These are phyloP conservation scores for Sebastiscus albofasciatus DNA, from an alignment of 2,797 vertebrate species.

Conservation along the genomic window DNA sequence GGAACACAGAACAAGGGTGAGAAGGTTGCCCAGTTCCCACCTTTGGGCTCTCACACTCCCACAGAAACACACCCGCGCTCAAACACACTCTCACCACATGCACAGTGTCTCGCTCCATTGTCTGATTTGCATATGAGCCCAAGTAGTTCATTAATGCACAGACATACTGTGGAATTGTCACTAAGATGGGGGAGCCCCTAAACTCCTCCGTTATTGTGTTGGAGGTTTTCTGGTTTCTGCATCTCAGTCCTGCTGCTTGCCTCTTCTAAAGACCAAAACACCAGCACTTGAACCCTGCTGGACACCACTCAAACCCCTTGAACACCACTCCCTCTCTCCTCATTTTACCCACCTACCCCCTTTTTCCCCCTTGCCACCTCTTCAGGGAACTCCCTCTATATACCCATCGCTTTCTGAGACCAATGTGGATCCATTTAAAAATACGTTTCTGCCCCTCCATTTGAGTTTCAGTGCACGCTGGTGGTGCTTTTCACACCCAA, in stretches of 20 bases:
- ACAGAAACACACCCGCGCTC: conserved; percentile 56
- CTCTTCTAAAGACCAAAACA: conserved; percentile 63
- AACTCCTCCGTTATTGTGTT: conserved; percentile 49
- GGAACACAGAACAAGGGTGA: conserved; percentile 79
- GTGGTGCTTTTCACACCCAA: not conserved
- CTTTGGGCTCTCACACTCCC: conserved; percentile 69
- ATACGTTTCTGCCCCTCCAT: not conserved
- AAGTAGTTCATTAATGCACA: conserved; percentile 74
- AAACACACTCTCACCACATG: conserved; percentile 59
- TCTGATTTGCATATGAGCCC: conserved; percentile 70
- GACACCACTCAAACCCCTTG: conserved; percentile 59
- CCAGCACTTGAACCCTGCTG: conserved; percentile 66
- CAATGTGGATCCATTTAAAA: not conserved
- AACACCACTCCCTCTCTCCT: conserved; percentile 34
- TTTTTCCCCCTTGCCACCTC: conserved; percentile 9
- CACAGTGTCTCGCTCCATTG: conserved; percentile 56
- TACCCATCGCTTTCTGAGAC: not conserved
- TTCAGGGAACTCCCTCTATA: conserved; percentile 13
- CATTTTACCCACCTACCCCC: conserved; percentile 13
- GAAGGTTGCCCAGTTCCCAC: conserved; percentile 86
- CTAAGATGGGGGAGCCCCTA: conserved; percentile 39
- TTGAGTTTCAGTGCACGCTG: not conserved
- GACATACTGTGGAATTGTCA: conserved; percentile 72
- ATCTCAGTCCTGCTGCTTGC: conserved; percentile 51
- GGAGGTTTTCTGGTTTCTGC: conserved; percentile 47